phyloP scores from a whole-genome alignment of 1,140 invertebrate species.

The Tetraneura akinire region DNA sequence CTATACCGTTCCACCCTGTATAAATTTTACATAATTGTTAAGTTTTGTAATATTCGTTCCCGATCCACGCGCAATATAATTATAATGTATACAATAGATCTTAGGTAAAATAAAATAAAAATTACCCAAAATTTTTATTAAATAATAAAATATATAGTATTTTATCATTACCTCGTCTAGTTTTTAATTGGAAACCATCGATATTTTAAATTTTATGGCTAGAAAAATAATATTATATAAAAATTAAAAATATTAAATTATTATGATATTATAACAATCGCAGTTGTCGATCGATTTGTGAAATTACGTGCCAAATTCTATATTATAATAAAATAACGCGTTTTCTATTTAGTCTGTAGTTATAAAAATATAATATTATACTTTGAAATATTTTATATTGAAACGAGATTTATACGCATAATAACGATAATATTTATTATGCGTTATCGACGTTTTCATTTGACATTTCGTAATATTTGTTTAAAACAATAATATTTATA shows the following conservation, averaged over 20 bases:
- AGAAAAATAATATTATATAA: conserved; percentile 26
- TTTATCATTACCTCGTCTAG: not conserved
- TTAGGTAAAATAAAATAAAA: not conserved
- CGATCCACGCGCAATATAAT: no score
- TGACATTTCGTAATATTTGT: no score
- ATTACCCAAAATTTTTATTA: not conserved
- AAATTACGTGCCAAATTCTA: conserved; percentile 14
- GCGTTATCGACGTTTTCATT: no score
- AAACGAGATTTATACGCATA: no score
- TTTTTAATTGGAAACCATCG: not conserved
- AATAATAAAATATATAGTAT: not conserved
- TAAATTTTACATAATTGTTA: not conserved
- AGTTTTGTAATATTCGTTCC: not conserved
- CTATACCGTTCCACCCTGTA: conserved; percentile 29
- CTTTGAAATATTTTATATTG: no score
- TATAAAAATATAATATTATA: no score
- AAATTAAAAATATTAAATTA: no score
- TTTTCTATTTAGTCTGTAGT: no score
- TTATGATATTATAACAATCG: not conserved
- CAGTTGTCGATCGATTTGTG: not conserved
- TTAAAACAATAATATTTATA: not conserved
- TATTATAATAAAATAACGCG: no score
- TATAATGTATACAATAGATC: no score
- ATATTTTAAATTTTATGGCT: not conserved
- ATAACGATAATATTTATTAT: no score